Conservation (phyloP, 2,113 vertebrate species). For the Phalacrocorax aristotelis region DNA sequence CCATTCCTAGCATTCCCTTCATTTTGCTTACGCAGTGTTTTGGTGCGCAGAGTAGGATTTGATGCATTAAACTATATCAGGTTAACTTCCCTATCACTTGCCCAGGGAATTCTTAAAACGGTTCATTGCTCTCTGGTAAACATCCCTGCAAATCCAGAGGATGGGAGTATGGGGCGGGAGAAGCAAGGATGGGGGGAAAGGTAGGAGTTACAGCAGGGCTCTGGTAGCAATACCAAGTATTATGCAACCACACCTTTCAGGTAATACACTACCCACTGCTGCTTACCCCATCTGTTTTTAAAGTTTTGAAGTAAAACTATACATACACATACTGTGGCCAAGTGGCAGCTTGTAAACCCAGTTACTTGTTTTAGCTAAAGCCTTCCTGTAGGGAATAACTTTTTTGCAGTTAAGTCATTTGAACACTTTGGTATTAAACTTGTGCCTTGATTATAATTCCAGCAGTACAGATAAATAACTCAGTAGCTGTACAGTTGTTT, state of each 20-base stretch:
- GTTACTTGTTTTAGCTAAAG: neutral
- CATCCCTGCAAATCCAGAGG: neutral
- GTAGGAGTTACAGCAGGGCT: neutral
- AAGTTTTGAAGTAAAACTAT: neutral
- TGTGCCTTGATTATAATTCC: neutral
- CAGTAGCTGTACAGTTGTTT: neutral
- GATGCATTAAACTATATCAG: neutral
- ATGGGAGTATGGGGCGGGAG: neutral
- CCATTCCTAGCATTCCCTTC: neutral
- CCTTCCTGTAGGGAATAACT: neutral
- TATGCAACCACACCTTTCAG: neutral
- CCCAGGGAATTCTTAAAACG: neutral
- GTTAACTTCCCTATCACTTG: neutral
- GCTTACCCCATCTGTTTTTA: neutral
- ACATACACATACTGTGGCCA: rapidly evolving
- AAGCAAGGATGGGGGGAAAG: neutral
- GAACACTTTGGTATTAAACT: neutral
- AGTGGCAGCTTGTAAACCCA: neutral
- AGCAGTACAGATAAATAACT: neutral
- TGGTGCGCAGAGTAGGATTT: neutral
- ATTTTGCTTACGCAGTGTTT: neutral
- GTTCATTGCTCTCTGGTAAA: neutral
- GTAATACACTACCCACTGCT: neutral
- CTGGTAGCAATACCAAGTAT: neutral
- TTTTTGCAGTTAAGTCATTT: neutral